Evolutionary conservation across 2,888 invertebrate species (phyloP), one percentile per base, ranked within the genome.

Genomic region (Pachydiplax longipennis): DNA sequence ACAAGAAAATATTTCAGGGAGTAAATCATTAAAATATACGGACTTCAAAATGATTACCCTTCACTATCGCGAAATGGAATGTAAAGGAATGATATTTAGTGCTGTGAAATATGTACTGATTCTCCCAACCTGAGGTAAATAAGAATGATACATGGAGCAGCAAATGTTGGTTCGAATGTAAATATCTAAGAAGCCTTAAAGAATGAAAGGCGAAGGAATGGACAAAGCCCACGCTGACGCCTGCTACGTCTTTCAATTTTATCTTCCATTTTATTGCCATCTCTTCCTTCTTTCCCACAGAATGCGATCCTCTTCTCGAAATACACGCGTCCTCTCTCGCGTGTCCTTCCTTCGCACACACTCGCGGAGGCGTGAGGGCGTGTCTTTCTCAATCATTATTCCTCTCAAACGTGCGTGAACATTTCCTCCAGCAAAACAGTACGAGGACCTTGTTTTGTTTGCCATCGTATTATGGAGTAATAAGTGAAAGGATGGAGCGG

Each of bases 401-500:
- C 83, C 31, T 83, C 65, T 87, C 87, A 13, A 61, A 31, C 37
- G 61, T 87, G 58, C 61, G 87, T 37, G 87, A 87, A 87, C 35
- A 65, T 87, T 65, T 58, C 61, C 37, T 61, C 87, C 25, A 58
- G 13, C 53, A n/a, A 87, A 31, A 87, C 61, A 87, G 12, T 37
- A 61, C 35, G 61, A 65, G 61, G 35, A 53, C 61, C 10, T 37
- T 87, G 58, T 65, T 37, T 87, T 73, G 31, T 73, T 87, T 61
- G n/a, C 61, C 61, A 61, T 87, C 61, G 61, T 58, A 61, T 58
- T 87, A 58, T 37, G 61, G n/a, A 53, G 65, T 31, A 61, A 61
- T 37, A 61, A 37, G 87, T 22, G 87, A 53, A 53, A 25, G 73
- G 73, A n/a, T 12, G n/a, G 65, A 2, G 25, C 10, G n/a, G 25